phyloP scores from a whole-genome alignment of 2,113 vertebrate species.

The Nothoprocta perdicaria region DNA sequence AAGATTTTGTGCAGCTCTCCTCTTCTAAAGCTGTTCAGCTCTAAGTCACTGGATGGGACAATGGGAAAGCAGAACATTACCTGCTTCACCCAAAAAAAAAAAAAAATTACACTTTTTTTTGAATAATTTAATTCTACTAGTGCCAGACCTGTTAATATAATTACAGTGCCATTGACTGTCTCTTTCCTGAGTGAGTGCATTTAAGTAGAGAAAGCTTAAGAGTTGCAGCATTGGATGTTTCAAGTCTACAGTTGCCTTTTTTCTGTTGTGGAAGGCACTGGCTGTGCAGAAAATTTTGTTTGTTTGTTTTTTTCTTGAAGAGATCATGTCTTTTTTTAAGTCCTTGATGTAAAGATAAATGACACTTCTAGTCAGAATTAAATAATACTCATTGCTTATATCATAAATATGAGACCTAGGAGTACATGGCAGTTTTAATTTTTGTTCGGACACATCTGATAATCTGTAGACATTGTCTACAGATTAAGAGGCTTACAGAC shows the following conservation, averaged over 20 bases:
- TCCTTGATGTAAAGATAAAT: neutral
- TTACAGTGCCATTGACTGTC: neutral
- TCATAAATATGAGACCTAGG: neutral
- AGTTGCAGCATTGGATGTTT: neutral
- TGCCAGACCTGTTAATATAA: neutral
- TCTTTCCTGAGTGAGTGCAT: neutral
- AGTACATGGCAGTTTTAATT: neutral
- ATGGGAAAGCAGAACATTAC: neutral
- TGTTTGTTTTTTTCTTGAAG: neutral
- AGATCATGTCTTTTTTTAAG: neutral
- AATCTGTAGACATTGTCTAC: neutral
- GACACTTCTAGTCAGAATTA: neutral
- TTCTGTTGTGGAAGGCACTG: neutral
- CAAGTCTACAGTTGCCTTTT: neutral
- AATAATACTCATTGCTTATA: neutral
- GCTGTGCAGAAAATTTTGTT: neutral
- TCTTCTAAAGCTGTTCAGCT: neutral
- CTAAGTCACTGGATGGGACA: neutral
- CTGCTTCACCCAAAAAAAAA: neutral
- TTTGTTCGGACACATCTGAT: neutral
- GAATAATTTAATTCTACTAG: neutral
- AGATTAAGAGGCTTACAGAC: neutral
- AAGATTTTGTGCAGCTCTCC: neutral
- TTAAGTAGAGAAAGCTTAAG: neutral
- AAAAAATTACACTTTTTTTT: neutral